Evolutionary conservation across 2,888 invertebrate species (phyloP), one percentile per base, ranked within the genome.

Genomic region (Sinotaia quadrata): DNA sequence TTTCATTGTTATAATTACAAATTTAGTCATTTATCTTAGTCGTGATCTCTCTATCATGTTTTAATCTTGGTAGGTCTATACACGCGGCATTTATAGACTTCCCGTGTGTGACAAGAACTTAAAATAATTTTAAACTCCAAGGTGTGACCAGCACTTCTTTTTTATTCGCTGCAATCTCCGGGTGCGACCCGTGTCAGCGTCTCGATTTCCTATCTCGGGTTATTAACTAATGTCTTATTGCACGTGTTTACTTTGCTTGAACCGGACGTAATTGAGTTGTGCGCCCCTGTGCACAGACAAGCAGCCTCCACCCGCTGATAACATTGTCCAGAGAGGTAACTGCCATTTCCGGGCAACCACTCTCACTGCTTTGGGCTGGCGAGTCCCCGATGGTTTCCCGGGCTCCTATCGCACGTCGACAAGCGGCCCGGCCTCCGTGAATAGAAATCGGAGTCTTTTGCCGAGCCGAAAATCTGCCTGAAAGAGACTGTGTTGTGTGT

Each of bases 261-360:
- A 29, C 10, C 54, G 27, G 54, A 29, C 54, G 54, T 27, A 29
- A 54, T 54, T 18, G 54, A 54, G 54, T 54, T 54, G 54, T 31
- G 27, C 31, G 54, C 54, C 54, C 54, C 18, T 54, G n/a, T 47
- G 47, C 47, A 47, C 18, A 47, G 47, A 47, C 47, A n/a, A 24
- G 47, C 54, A 54, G 54, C 54, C 54, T 54, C 54, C 54, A 31
- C 54, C 54, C 27, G 54, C 54, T 54, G 54, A 54, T 54, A 54
- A 54, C 54, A 54, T 54, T 54, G 54, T 54, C 27, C 24, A 31
- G 54, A 31, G 54, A 54, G 31, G 54, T 31, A 27, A 54, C 54
- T 31, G 54, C 54, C 27, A 54, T 54, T 54, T 54, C 54, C 54
- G 54, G 54, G 54, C 54, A 54, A 54, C 54, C 54, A 54, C 54